Base-by-base conservation (phyloP, 2,113 vertebrate species). In the Acrocephalus kingi region DNA sequence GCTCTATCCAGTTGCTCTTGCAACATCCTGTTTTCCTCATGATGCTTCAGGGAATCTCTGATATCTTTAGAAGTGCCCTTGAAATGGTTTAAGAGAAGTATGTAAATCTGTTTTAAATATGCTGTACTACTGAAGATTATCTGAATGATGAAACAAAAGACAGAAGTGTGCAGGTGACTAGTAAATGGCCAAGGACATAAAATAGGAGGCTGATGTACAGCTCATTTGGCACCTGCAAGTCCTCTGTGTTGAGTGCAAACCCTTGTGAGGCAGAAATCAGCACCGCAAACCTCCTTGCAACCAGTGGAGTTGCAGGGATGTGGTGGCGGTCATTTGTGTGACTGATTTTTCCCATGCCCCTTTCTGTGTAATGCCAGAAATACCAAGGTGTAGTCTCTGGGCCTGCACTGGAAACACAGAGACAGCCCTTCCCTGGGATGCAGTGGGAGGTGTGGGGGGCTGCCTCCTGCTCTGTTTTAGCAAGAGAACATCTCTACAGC, bases 391-490 rank as follows among this genome's bases (percentile, higher is more conserved):
- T n/a, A 84, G 31, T 88, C 92, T 81, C 15, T 2, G 16, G 72
- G 63, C 39, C 75, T 77, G 59, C 63, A n/a, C 64, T 82, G 48
- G 59, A 80, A 92, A 71, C 48, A 62, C 15, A 85, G 80, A 93
- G 73, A 83, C 92, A 95, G 85, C 52, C 88, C 75, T 93, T 95
- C 33, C 25, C 48, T 59, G 56, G 68, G 90, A 92, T 75, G 56
- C 85, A 49, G 92, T 93, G 64, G 68, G 90, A 96, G 90, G 75
- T 94, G 90, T 94, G 93, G 93, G 90, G 90, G 88, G 94, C 92
- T 96, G 96, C 85, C 92, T 97, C 68, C 89, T 83, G 91, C 96
- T 97, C 45, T 7, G 1, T 94, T 96, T 92, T 93, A 97, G 95
- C 90, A 78, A 90, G 93, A 93, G 88, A 96, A 95, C 92, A 93